A percentile compares a stretch with the other conserved stretches of the same genome.
These are phyloP conservation scores for Sebastiscus albofasciatus DNA, from an alignment of 2,797 vertebrate genomes.

Conservation along the genomic window DNA sequence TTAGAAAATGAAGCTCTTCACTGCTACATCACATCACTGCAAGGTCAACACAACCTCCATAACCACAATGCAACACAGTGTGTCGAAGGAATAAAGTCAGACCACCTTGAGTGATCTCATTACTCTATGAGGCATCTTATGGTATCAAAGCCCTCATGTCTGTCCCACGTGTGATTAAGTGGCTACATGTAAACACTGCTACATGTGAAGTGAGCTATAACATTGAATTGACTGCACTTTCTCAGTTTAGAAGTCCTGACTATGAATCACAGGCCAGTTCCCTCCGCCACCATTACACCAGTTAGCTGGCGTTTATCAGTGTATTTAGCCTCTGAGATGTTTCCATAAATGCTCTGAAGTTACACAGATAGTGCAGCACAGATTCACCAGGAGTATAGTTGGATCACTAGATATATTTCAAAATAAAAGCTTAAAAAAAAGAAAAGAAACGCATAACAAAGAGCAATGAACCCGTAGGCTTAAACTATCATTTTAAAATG, in stretches of 20 bases:
- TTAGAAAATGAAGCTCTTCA: not conserved
- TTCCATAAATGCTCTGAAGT: constrained; percentile 7
- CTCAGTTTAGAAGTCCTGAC: not conserved
- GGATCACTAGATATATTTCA: not conserved
- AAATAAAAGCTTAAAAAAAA: not conserved
- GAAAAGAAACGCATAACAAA: not conserved
- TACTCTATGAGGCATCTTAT: constrained; percentile 57
- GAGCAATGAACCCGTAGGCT: not conserved
- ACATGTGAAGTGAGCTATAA: constrained; percentile 44
- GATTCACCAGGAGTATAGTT: not conserved
- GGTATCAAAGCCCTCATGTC: constrained; percentile 66
- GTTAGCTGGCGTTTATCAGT: constrained; percentile 2
- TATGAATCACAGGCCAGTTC: not conserved
- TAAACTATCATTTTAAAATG: not conserved
- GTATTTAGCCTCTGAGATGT: not conserved
- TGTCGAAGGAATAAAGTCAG: not conserved
- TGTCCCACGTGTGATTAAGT: constrained; percentile 32
- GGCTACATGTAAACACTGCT: constrained; percentile 68
- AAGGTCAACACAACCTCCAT: constrained; percentile 11
- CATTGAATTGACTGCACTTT: not conserved
- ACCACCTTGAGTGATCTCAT: constrained; percentile 32
- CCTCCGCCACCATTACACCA: not conserved
- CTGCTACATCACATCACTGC: constrained; percentile 37
- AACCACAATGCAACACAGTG: constrained; percentile 35
- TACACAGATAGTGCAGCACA: not conserved